Percentiles rank a stretch among this genome's conserved stretches.
phyloP scores from a whole-genome alignment of 37 sponge, comb jelly and placozoan species.

The Tethya wilhelma region DNA sequence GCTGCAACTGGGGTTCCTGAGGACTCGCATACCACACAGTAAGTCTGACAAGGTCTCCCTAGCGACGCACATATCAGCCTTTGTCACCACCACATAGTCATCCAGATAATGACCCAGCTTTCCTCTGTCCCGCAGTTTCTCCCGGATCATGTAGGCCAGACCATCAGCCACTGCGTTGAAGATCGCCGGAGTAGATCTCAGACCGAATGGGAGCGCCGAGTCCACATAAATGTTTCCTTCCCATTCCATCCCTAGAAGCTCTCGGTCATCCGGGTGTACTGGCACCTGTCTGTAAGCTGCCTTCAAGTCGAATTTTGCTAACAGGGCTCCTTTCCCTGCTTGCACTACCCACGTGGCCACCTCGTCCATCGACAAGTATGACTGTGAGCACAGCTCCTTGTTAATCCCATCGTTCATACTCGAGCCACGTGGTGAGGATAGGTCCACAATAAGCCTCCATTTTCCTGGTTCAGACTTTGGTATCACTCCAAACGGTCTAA shows the following conservation, averaged over 20 bases:
- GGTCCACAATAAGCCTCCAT: slow-evolving; percentile 31
- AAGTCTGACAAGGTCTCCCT: background rate
- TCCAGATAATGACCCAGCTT: slow-evolving; percentile 1
- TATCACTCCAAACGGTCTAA: slow-evolving; percentile 29
- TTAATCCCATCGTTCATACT: slow-evolving; percentile 30
- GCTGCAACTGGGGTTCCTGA: slow-evolving; percentile 1
- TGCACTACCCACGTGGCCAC: background rate
- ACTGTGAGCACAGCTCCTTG: background rate
- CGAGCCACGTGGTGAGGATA: background rate
- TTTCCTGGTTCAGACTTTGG: slow-evolving; percentile 27
- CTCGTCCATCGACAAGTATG: slow-evolving; percentile 8
- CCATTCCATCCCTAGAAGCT: slow-evolving; percentile 3
- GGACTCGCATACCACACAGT: background rate
- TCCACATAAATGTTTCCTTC: slow-evolving; percentile 9
- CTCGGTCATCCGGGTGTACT: slow-evolving; percentile 15
- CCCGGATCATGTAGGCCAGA: background rate
- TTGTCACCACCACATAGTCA: background rate
- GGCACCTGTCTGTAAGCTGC: background rate
- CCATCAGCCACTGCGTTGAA: slow-evolving; percentile 19
- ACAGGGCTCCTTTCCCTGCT: background rate
- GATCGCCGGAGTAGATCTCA: slow-evolving; percentile 6
- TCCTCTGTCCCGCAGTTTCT: background rate
- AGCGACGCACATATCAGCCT: background rate
- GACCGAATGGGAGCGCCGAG: slow-evolving; percentile 1
- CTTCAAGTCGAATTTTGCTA: slow-evolving; percentile 1